Conservation (phyloP, 2,797 vertebrate genomes). For the Myotis findleyi region DNA sequence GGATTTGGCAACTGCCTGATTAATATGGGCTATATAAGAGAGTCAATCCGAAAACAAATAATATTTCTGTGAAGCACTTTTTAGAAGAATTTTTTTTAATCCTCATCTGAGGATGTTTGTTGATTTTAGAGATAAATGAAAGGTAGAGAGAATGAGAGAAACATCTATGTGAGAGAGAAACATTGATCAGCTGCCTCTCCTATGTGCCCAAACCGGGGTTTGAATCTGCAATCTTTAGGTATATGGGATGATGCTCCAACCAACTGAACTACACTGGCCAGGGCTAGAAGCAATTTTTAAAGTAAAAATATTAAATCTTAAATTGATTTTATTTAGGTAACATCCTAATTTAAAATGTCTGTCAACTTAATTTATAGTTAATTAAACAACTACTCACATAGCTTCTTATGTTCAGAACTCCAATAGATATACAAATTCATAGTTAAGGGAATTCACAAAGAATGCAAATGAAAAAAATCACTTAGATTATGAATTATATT, state of each 20-base stretch:
- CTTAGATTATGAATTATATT: conserved; percentile 32
- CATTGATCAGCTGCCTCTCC: neutral
- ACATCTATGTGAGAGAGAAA: neutral
- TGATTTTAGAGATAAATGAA: neutral
- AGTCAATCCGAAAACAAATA: neutral
- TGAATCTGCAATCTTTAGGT: neutral
- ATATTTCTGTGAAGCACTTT: neutral
- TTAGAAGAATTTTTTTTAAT: neutral
- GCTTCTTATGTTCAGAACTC: neutral
- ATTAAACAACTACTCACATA: neutral
- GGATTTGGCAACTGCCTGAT: neutral
- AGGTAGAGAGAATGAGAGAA: neutral
- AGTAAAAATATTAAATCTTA: neutral
- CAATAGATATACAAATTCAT: neutral
- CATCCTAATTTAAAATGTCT: conserved; percentile 4
- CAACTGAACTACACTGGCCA: neutral
- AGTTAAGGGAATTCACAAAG: conserved; percentile 12
- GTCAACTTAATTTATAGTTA: neutral
- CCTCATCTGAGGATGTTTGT: neutral
- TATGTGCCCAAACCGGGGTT: neutral
- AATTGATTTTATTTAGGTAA: neutral
- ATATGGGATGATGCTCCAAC: neutral
- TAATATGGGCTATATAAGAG: neutral
- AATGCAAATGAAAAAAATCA: neutral
- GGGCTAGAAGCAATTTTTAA: neutral